phyloP scores from a whole-genome alignment of 1,140 invertebrate genomes.

The Drosophila bifasciata region DNA sequence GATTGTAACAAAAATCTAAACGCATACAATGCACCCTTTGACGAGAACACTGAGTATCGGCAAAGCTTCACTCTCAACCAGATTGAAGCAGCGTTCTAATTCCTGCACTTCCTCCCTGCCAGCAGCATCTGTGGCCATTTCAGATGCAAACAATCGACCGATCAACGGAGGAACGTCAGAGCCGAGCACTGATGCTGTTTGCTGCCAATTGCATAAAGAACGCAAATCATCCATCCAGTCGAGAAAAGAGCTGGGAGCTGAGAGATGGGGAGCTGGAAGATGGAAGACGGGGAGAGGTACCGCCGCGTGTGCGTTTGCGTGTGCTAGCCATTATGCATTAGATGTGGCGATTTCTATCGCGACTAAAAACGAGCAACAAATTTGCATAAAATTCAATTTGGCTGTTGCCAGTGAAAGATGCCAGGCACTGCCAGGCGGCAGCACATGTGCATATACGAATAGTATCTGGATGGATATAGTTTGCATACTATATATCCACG shows the following conservation, averaged over 20 bases:
- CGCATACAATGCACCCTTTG: no score
- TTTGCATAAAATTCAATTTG: constrained; percentile 83
- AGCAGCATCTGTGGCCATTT: constrained; percentile 39
- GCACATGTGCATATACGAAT: constrained; percentile 14
- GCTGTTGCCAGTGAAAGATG: constrained; percentile 61
- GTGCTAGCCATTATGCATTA: constrained; percentile 74
- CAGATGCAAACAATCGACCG: constrained; percentile 1
- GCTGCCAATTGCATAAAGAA: constrained; percentile 69
- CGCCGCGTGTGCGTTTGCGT: constrained; percentile 19
- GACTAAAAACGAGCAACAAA: constrained; percentile 65
- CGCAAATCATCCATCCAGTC: constrained; percentile 35
- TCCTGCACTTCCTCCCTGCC: neutral
- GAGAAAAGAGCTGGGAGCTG: constrained; percentile 11
- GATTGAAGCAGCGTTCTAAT: constrained; percentile 45
- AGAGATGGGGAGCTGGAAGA: neutral
- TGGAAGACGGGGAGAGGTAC: neutral
- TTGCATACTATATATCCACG: constrained; percentile 14
- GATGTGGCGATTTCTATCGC: constrained; percentile 73
- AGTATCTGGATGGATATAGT: constrained; percentile 10
- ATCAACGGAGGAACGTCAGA: constrained; percentile 23
- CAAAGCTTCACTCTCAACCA: constrained; percentile 23
- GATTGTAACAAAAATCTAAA: no score
- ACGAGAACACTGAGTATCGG: neutral
- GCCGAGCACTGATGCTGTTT: constrained; percentile 1
- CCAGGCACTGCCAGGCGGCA: neutral